Conservation (phyloP, 2,797 vertebrate species). For the Sebastes iracundus region DNA sequence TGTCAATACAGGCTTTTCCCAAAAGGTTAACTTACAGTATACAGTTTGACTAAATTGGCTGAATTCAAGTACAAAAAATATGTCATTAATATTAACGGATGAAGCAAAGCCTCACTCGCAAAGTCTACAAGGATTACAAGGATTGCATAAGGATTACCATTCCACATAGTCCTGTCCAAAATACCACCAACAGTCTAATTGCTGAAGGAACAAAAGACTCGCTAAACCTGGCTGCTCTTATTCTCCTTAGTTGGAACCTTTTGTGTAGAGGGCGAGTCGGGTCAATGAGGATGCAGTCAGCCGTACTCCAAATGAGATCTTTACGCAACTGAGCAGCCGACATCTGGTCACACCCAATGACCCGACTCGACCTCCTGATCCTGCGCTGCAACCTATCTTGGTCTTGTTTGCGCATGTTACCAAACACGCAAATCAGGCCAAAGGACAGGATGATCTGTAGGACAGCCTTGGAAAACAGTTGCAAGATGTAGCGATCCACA, state of each 20-base stretch:
- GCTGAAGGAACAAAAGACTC: not conserved
- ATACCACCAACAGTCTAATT: not conserved
- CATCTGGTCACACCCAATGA: not conserved
- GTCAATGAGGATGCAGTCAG: not conserved
- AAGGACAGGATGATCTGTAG: not conserved
- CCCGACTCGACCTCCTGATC: not conserved
- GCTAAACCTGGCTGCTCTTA: not conserved
- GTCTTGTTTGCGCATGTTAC: not conserved
- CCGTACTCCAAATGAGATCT: not conserved
- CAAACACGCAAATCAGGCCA: not conserved
- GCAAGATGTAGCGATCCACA: too few species aligned
- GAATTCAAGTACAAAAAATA: not conserved
- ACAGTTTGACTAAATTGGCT: not conserved
- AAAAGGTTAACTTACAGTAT: not conserved
- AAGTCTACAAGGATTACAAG: not conserved
- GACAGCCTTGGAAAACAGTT: too few species aligned
- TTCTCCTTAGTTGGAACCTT: not conserved
- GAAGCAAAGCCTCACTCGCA: not conserved
- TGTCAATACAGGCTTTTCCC: not conserved
- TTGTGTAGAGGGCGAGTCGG: not conserved
- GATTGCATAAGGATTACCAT: too few species aligned
- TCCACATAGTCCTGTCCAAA: too few species aligned
- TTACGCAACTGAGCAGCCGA: not conserved
- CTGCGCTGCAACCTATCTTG: not conserved
- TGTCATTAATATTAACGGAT: not conserved